Evolutionary conservation across 1,140 invertebrate genomes (phyloP).

Genomic region (Rhagoletis zephyria): DNA sequence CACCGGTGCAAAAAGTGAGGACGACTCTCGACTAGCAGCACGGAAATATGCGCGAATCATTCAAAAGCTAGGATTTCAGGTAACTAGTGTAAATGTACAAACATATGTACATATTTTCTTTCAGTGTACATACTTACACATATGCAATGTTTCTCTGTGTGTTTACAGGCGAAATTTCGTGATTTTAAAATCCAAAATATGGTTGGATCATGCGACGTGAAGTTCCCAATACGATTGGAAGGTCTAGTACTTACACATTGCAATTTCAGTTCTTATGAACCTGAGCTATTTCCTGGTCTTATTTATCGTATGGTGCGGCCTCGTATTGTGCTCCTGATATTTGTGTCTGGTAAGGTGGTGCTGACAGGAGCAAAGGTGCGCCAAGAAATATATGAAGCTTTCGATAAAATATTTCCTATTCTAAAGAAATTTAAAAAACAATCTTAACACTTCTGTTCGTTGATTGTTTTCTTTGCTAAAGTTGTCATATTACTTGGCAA

Average conservation of each 20-base stretch:
- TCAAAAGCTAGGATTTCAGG: slow-evolving; percentile 96
- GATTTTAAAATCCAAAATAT: slow-evolving; percentile 99
- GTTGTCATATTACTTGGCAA: neutral
- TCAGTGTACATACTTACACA: neutral
- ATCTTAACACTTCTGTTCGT: slow-evolving; percentile 72
- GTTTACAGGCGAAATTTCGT: slow-evolving; percentile 91
- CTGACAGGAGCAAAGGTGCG: slow-evolving; percentile 98
- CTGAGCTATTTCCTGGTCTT: slow-evolving; percentile 96
- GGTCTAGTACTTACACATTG: slow-evolving; percentile 96
- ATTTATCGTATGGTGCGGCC: slow-evolving; percentile 99
- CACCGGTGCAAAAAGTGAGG: slow-evolving; percentile 99
- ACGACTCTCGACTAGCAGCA: slow-evolving; percentile 95
- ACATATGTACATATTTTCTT: neutral
- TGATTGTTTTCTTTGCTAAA: neutral
- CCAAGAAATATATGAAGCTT: slow-evolving; percentile 98
- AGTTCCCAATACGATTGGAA: slow-evolving; percentile 98
- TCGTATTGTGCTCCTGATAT: slow-evolving; percentile 98
- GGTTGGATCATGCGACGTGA: slow-evolving; percentile 99
- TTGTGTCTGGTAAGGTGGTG: slow-evolving; percentile 98
- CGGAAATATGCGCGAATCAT: slow-evolving; percentile 99
- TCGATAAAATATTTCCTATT: slow-evolving; percentile 99
- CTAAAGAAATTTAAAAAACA: slow-evolving; percentile 98
- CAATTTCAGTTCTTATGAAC: slow-evolving; percentile 97
- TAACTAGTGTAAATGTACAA: slow-evolving; percentile 71
- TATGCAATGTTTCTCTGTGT: neutral